Conservation (phyloP, 1,140 invertebrate species). For the Lepidostoma basale region DNA sequence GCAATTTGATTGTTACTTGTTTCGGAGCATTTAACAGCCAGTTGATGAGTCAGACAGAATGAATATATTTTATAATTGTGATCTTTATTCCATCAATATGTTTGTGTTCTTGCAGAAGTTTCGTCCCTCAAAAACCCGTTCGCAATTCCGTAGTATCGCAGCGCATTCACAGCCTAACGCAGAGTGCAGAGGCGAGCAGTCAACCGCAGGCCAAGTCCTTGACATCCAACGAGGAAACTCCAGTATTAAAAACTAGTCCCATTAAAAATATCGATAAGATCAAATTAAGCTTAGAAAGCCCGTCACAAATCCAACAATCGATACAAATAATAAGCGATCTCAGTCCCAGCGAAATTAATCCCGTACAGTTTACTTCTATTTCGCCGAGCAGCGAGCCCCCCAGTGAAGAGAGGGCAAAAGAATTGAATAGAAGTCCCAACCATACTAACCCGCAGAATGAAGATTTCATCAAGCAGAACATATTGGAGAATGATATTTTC, state of each 20-base stretch:
- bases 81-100: no score
- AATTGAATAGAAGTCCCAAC: conserved; percentile 49
- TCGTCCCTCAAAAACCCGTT: conserved; percentile 66
- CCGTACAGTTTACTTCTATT: conserved; percentile 52
- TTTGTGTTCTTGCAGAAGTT: conserved; percentile 53
- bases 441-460: conserved; percentile 48
- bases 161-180: conserved; percentile 60
- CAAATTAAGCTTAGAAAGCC: conserved; percentile 57
- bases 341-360: conserved; percentile 55
- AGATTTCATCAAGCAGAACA: conserved; percentile 61
- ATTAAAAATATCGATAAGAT: conserved; percentile 61
- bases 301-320: conserved; percentile 60
- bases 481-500: conserved; percentile 61
- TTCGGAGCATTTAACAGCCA: no score
- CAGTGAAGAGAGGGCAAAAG: conserved; percentile 50
- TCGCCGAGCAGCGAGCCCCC: conserved; percentile 51
- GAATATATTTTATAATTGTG: no score
- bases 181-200: conserved; percentile 46
- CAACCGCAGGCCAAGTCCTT: conserved; percentile 35
- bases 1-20: no score
- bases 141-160: conserved; percentile 66
- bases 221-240: conserved; percentile 47
- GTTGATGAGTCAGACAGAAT: no score
- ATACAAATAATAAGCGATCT: conserved; percentile 54
- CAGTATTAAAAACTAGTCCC: conserved; percentile 53